phyloP scores from a whole-genome alignment of 2,113 vertebrate genomes.

The Psilopogon haemacephalus region DNA sequence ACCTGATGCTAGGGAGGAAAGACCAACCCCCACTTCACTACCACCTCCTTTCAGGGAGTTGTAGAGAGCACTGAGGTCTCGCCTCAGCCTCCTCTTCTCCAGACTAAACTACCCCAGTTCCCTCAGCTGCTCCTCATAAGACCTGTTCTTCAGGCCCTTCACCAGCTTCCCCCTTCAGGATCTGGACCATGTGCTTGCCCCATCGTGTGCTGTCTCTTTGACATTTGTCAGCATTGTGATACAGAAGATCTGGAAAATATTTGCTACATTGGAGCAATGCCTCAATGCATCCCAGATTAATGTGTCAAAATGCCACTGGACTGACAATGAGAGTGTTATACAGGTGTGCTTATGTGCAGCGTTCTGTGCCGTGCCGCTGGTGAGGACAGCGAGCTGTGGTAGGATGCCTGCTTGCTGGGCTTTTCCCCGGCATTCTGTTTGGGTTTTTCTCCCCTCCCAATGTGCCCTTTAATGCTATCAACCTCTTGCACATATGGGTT shows the following conservation, averaged over 20 bases:
- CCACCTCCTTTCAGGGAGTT: too few relatives aligned
- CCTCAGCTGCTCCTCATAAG: too few relatives aligned
- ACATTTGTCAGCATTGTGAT: background rate
- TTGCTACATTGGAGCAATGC: background rate
- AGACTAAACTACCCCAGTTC: too few relatives aligned
- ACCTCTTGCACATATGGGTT: background rate
- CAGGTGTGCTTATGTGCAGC: fast-evolving
- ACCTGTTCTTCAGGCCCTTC: too few relatives aligned
- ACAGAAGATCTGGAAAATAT: background rate
- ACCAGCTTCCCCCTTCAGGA: background rate
- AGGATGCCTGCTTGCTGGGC: background rate
- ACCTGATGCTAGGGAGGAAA: too few relatives aligned
- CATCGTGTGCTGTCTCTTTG: background rate
- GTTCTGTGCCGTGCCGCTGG: background rate
- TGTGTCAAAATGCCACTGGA: background rate
- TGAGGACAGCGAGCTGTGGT: background rate
- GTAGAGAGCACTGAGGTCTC: too few relatives aligned
- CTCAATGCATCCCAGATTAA: background rate
- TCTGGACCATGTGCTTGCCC: background rate
- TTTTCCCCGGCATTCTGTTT: background rate
- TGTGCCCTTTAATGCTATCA: background rate
- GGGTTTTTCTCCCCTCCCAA: background rate
- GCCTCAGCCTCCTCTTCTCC: too few relatives aligned
- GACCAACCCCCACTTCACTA: too few relatives aligned
- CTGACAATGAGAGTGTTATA: background rate